Conservation (phyloP, 92 coral and sea anemone species). For the Parazoanthus atlanticus region DNA sequence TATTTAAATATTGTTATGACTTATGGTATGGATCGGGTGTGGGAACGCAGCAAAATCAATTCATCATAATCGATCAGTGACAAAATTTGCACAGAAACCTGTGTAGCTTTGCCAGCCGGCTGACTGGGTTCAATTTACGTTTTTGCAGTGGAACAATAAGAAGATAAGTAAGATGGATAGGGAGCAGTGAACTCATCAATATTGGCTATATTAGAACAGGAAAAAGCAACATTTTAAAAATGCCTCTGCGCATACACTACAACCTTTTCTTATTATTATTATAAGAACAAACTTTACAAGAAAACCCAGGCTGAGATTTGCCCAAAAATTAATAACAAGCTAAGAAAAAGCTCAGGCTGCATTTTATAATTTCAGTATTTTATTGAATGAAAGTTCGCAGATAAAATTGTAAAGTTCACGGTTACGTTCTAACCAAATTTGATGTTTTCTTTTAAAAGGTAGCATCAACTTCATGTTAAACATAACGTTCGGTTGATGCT, state of each 20-base stretch:
- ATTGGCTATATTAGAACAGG: not conserved
- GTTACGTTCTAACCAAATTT: too few species aligned
- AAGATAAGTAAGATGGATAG: not conserved
- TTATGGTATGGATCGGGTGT: conserved; percentile 29
- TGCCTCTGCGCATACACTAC: not conserved
- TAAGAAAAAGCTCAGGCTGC: too few species aligned
- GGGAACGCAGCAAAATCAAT: conserved; percentile 19
- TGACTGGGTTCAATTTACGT: not conserved
- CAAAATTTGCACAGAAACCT: conserved; percentile 17
- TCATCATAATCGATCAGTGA: conserved; percentile 47
- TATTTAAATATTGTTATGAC: not conserved
- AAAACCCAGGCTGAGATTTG: too few species aligned
- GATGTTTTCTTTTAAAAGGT: too few species aligned
- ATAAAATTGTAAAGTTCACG: too few species aligned
- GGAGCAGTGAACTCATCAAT: not conserved
- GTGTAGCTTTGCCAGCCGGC: conserved; percentile 25
- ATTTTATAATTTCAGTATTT: too few species aligned
- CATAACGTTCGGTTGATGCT: too few species aligned
- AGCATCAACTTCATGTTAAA: too few species aligned
- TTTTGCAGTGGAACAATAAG: not conserved
- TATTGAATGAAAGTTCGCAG: too few species aligned
- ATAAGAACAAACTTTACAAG: too few species aligned
- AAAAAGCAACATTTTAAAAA: conserved; percentile 10
- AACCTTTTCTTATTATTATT: too few species aligned
- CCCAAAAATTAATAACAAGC: too few species aligned